Evolutionary conservation across 2,113 vertebrate genomes (phyloP).

Genomic region (Isurus oxyrinchus): DNA sequence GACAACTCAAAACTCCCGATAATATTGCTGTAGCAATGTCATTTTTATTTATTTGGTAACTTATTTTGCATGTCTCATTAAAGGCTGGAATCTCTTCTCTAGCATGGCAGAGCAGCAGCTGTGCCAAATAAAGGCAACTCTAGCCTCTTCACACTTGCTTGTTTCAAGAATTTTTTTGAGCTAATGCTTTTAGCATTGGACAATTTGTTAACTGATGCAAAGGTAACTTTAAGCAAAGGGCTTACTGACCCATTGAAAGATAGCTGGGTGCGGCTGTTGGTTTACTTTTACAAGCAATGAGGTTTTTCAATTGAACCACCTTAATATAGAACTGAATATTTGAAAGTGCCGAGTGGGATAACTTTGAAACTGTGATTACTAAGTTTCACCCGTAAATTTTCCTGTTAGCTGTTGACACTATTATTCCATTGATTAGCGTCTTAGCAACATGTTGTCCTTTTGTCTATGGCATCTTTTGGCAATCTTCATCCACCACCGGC

Average conservation of each 20-base stretch:
- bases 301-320: neutral
- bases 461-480: no score
- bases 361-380: neutral
- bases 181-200: neutral
- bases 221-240: neutral
- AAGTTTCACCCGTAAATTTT: neutral
- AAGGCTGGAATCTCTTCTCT: neutral
- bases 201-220: neutral
- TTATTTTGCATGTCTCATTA: neutral
- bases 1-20: neutral
- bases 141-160: neutral
- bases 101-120: neutral
- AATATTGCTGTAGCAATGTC: neutral
- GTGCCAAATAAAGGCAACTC: neutral
- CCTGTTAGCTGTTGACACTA: neutral
- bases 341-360: neutral
- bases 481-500: no score
- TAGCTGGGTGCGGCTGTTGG: neutral
- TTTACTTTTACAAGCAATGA: neutral
- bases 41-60: neutral
- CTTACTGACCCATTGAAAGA: neutral
- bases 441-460: neutral
- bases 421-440: neutral
- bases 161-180: neutral
- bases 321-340: neutral